Base-by-base conservation (phyloP, 2,888 invertebrate species). In the Caenorhabditis sp. region DNA sequence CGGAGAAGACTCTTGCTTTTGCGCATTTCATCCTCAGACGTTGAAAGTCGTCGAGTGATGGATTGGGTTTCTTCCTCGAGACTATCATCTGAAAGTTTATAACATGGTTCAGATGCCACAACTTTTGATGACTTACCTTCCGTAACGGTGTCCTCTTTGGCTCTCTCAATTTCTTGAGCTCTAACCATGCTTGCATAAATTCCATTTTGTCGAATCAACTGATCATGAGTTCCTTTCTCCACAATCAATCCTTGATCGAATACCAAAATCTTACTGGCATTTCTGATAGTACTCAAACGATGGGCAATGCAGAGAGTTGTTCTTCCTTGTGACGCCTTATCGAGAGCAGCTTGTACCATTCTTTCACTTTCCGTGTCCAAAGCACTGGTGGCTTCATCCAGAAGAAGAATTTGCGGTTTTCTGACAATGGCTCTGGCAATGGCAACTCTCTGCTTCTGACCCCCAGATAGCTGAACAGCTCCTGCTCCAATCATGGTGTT, bases 271-370 rank as follows among this genome's bases (percentile, higher is more conserved):
- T 92, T 88, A 85, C 93, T 93, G n/a, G 80, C 93, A n/a, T 92
- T 93, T 87, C 92, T 90, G 54, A 94, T 92, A 5, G 93, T 94
- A 16, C 93, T 93, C 80, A 94, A 88, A 38, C 94, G 92, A 85
- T 93, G 93, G 24, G 93, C 93, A 38, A 93, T 91, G 2, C 93
- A 91, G 54, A 93, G 89, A 0, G 93, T 93, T 1, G 93, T 93
- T 75, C 93, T 87, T 22, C 93, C 87, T 63, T 85, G 54, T 1
- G 68, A 41, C 8, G 84, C 82, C 89, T 93, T 95, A 74, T 94
- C 94, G 12, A 94, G 89, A 14, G 94, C 96, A n/a, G 94, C 94
- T 93, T 96, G 96, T 0, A 97, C 96, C 92, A 95, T 95, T 2
- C 95, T 94, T 91, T 96, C 96, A 87, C 95, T 95, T 54, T 86